These are phyloP conservation scores for Lydus trimaculatus DNA, from an alignment of 2,888 invertebrate genomes.

Conservation along the genomic window DNA sequence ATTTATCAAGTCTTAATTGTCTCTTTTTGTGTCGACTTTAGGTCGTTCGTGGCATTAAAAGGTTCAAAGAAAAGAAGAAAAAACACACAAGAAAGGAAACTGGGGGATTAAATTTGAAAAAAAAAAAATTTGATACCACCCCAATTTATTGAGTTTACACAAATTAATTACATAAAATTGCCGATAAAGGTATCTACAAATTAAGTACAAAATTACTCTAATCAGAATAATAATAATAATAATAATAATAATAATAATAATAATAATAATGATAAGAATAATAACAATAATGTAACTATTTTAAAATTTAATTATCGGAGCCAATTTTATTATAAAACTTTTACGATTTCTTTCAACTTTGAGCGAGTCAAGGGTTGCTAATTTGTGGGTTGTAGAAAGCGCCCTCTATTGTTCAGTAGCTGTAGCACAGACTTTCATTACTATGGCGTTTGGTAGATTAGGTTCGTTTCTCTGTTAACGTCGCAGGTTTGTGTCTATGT, in stretches of 20 bases:
- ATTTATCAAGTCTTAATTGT: constrained; percentile 58
- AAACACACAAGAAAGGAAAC: neutral
- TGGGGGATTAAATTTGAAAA: neutral
- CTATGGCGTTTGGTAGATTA: neutral
- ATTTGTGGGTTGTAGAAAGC: neutral
- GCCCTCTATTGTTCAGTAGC: neutral
- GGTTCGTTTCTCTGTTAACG: neutral
- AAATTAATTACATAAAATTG: no score
- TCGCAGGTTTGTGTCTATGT: neutral
- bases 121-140: neutral
- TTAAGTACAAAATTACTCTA: neutral
- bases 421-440: neutral
- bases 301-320: neutral
- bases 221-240: neutral
- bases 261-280: neutral
- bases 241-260: neutral
- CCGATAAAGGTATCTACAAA: neutral
- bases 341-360: neutral
- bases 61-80: no score
- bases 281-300: neutral
- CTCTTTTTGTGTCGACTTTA: constrained; percentile 52
- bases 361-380: neutral
- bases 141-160: no score
- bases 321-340: neutral
- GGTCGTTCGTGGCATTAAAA: constrained; percentile 35